Conservation (phyloP, 2,888 invertebrate genomes). For the Eristalinus aeneus region DNA sequence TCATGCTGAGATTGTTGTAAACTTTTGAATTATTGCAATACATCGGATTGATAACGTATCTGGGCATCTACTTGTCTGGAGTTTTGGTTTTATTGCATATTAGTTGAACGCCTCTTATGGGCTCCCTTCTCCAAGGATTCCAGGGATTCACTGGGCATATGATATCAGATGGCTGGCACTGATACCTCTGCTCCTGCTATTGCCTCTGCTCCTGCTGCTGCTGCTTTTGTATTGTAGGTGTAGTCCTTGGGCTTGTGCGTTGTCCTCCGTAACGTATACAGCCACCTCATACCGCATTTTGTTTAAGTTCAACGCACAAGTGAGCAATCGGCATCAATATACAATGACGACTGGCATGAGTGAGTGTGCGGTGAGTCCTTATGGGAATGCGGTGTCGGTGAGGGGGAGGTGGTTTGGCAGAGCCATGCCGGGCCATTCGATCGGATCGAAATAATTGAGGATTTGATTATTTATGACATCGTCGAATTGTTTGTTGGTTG, state of each 20-base stretch:
- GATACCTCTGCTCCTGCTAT: not conserved
- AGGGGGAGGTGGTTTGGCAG: not conserved
- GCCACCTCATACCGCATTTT: constrained; percentile 38
- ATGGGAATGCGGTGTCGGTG: constrained; percentile 44
- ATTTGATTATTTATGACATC: constrained; percentile 71
- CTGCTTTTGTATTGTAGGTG: not conserved
- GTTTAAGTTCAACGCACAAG: constrained; percentile 69
- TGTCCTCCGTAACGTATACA: constrained; percentile 10
- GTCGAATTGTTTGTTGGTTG: constrained; percentile 69
- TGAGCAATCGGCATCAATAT: constrained; percentile 65
- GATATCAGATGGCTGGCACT: constrained; percentile 29
- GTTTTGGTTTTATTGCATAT: constrained; percentile 60
- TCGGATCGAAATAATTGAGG: constrained; percentile 69
- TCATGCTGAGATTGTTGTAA: constrained; percentile 57
- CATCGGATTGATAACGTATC: constrained; percentile 59
- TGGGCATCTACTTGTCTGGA: constrained; percentile 51
- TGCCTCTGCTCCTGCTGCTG: not conserved
- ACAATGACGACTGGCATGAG: constrained; percentile 41
- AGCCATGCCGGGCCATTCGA: constrained; percentile 39
- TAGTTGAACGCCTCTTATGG: constrained; percentile 44
- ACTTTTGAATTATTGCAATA: constrained; percentile 69
- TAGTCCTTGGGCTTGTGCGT: constrained; percentile 1
- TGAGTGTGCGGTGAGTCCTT: constrained; percentile 43
- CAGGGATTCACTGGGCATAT: constrained; percentile 62
- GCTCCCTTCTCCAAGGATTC: constrained; percentile 23